Evolutionary conservation across 2,888 invertebrate genomes (phyloP).

Genomic region (Drosophila pegasa): DNA sequence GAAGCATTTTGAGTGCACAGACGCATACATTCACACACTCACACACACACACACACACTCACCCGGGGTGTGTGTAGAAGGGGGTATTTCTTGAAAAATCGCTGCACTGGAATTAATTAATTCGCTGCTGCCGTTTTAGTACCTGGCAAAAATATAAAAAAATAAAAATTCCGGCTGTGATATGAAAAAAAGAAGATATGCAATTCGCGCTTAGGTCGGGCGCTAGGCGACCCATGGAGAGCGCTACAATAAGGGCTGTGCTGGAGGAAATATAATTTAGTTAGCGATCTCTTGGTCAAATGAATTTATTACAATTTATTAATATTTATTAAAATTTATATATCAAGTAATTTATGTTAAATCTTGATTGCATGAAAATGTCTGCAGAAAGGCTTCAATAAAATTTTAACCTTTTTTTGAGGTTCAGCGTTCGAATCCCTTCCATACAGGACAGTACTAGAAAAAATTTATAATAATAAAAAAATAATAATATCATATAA

Average conservation of each 20-base stretch:
- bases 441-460: no score
- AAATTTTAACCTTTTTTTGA: no score
- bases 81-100: slow-evolving; percentile 78
- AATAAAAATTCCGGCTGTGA: slow-evolving; percentile 32
- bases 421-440: no score
- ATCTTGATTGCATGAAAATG: no score
- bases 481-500: no score
- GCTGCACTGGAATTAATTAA: slow-evolving; percentile 81
- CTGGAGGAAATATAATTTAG: neutral
- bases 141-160: slow-evolving; percentile 27
- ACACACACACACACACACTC: slow-evolving; percentile 15
- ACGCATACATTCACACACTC: slow-evolving; percentile 15
- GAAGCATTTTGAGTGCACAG: slow-evolving; percentile 65
- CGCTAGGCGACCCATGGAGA: slow-evolving; percentile 13
- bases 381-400: no score
- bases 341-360: no score
- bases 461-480: no score
- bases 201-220: slow-evolving; percentile 6
- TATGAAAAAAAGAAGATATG: slow-evolving; percentile 38
- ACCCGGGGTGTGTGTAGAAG: slow-evolving; percentile 44
- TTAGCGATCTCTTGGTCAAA: neutral
- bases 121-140: slow-evolving; percentile 63
- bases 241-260: slow-evolving; percentile 8
- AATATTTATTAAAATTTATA: no score
- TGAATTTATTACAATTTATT: neutral